Conservation (phyloP, 2,797 vertebrate genomes). For the Poecilia velifera region DNA sequence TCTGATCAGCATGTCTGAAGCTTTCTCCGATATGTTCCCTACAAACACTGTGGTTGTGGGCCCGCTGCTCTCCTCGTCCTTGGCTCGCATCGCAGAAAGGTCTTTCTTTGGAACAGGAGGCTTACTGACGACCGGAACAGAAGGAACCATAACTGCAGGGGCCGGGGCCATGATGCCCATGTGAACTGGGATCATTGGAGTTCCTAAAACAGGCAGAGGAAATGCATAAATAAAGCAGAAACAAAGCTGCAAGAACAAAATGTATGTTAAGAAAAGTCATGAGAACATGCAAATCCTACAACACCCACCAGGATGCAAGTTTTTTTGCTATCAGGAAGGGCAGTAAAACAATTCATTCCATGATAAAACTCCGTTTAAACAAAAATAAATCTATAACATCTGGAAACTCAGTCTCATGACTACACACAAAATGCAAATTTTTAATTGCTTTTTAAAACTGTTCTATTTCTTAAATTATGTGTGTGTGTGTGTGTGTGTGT, state of each 20-base stretch:
- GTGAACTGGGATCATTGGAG: conserved; percentile 97
- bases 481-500: too few relatives aligned
- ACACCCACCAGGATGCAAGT: neutral
- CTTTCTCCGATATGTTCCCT: conserved; percentile 98
- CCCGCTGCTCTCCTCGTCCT: conserved; percentile 91
- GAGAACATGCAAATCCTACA: neutral
- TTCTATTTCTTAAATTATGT: neutral
- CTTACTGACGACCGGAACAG: conserved; percentile 92
- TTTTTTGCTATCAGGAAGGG: neutral
- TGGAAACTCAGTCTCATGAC: neutral
- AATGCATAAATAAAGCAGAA: conserved; percentile 1
- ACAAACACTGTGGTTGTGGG: conserved; percentile 99
- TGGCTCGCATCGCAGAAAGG: conserved; percentile 79
- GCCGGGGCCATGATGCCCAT: conserved; percentile 96
- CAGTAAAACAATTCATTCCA: neutral
- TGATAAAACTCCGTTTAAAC: neutral
- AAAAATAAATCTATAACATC: neutral
- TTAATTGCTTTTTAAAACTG: neutral
- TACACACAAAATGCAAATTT: neutral
- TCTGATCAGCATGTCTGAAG: conserved; percentile 98
- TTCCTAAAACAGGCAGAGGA: conserved; percentile 76
- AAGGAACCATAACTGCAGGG: conserved; percentile 90
- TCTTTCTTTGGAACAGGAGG: conserved; percentile 90
- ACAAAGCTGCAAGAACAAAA: neutral
- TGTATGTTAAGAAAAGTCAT: neutral